Evolutionary conservation across 2,113 vertebrate species (phyloP).

Genomic region (Gobio gobio): DNA sequence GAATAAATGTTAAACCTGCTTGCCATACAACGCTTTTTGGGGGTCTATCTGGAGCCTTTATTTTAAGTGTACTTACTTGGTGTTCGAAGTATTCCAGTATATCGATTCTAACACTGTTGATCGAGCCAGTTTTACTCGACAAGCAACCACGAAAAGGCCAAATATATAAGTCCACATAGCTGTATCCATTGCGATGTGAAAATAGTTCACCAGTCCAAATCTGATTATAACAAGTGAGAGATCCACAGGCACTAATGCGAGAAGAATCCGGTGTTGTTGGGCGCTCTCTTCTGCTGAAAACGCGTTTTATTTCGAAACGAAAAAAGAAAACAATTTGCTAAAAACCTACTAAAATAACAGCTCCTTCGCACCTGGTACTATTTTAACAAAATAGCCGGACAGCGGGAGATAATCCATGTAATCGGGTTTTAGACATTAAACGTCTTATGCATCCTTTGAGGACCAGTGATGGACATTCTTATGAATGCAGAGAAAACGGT

Average conservation of each 20-base stretch:
- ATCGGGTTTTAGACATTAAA: background rate
- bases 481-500: background rate
- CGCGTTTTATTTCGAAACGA: slow-evolving; percentile 4
- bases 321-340: background rate
- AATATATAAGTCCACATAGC: slow-evolving; percentile 92
- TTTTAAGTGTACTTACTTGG: slow-evolving; percentile 58
- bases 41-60: background rate
- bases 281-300: background rate
- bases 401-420: slow-evolving; percentile 7
- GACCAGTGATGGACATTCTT: background rate
- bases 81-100: slow-evolving; percentile 99
- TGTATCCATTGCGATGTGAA: slow-evolving; percentile 76
- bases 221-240: slow-evolving; percentile 29
- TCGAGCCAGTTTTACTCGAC: slow-evolving; percentile 86
- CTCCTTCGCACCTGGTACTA: background rate
- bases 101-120: slow-evolving; percentile 95
- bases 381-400: background rate
- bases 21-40: background rate
- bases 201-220: slow-evolving; percentile 45
- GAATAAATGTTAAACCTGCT: background rate
- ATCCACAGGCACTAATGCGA: slow-evolving; percentile 22
- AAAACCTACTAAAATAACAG: background rate
- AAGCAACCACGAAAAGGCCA: slow-evolving; percentile 87
- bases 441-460: background rate
- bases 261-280: slow-evolving; percentile 11